These are phyloP conservation scores for Amblyopsis rosae DNA, from an alignment of 2,113 vertebrate species.

Conservation along the genomic window DNA sequence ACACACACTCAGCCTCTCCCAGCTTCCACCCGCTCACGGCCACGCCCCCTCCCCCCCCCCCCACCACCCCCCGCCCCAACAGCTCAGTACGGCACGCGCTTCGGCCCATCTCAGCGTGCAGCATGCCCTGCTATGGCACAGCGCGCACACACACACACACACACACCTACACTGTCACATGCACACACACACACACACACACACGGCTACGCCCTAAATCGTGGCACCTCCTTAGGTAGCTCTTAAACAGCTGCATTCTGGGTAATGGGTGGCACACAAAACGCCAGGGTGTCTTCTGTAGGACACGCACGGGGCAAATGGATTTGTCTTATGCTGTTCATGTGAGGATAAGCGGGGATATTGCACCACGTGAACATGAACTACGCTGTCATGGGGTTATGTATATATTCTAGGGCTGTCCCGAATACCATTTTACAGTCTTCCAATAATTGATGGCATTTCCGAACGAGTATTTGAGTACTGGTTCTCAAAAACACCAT, in stretches of 20 bases:
- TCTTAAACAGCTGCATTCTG: too few relatives aligned
- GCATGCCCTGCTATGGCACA: constrained; percentile 63
- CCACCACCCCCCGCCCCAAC: constrained; percentile 11
- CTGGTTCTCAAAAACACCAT: too few relatives aligned
- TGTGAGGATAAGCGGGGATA: constrained; percentile 1
- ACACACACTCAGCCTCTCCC: constrained; percentile 30
- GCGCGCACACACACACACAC: constrained; percentile 17
- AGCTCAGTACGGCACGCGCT: constrained; percentile 50
- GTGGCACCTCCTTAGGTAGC: background rate
- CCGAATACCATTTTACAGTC: too few relatives aligned
- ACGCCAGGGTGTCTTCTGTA: background rate
- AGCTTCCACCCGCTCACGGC: constrained; percentile 42
- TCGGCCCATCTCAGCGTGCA: constrained; percentile 54
- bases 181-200: background rate
- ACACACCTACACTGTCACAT: too few relatives aligned
- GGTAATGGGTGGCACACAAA: background rate
- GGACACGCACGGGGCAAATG: background rate
- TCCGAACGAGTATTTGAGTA: too few relatives aligned
- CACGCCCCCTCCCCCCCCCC: constrained; percentile 4
- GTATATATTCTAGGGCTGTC: too few relatives aligned
- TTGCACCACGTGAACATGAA: background rate
- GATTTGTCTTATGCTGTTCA: background rate
- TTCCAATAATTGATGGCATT: too few relatives aligned
- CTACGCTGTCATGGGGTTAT: too few relatives aligned
- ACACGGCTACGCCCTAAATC: background rate